Evolutionary conservation across 2,888 invertebrate species (phyloP).

Genomic region (Dasypogon diadema): DNA sequence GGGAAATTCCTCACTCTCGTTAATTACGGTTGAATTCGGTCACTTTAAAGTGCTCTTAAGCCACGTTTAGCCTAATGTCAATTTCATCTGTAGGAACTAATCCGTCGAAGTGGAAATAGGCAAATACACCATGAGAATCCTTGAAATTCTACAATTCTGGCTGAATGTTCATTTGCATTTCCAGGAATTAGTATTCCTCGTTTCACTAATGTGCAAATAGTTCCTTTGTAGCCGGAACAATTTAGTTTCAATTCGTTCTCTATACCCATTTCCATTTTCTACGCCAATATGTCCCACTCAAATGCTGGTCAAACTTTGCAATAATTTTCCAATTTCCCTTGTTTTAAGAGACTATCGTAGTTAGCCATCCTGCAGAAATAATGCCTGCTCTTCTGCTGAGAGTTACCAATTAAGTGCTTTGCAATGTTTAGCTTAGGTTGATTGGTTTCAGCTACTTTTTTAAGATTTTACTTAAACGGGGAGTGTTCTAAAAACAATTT

Average conservation of each 20-base stretch:
- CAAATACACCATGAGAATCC: background rate
- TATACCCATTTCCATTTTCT: background rate
- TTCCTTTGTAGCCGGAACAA: background rate
- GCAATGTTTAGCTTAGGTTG: no score
- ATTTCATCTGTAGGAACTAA: background rate
- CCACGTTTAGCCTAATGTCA: no score
- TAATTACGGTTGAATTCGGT: no score
- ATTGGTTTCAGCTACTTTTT: no score
- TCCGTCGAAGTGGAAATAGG: background rate
- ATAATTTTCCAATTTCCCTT: background rate
- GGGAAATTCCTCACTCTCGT: no score
- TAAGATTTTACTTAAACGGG: no score
- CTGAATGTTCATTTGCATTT: constrained; percentile 8
- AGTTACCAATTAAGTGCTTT: no score
- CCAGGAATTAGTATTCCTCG: background rate
- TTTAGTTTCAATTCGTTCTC: background rate
- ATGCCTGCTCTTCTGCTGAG: background rate
- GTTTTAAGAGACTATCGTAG: background rate
- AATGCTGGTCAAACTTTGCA: background rate
- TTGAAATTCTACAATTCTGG: background rate
- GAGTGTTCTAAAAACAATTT: no score
- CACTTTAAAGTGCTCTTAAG: no score
- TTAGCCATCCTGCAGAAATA: background rate
- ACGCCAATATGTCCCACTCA: background rate
- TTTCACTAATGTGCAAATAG: constrained; percentile 2